A percentile compares a stretch with the other conserved stretches of the same genome.
These are phyloP conservation scores for Ennomos quercinarius DNA, from an alignment of 2,888 invertebrate species.

Conservation along the genomic window DNA sequence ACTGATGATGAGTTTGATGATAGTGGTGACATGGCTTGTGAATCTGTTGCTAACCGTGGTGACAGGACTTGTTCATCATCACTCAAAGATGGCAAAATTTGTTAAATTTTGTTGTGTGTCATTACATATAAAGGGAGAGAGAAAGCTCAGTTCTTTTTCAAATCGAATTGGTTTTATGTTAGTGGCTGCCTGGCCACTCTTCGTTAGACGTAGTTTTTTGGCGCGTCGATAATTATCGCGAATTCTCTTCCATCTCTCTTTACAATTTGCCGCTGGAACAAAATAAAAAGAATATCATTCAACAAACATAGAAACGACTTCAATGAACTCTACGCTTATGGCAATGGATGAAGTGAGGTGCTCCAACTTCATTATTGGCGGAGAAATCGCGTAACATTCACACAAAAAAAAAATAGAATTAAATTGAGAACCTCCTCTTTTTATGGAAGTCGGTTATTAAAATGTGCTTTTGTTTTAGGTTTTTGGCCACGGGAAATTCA, in stretches of 20 bases:
- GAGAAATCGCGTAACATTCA: constrained; percentile 18
- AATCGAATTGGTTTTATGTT: constrained; percentile 20
- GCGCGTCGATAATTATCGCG: constrained; percentile 28
- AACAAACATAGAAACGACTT: constrained; percentile 21
- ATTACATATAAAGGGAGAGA: constrained; percentile 18
- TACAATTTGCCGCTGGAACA: constrained; percentile 27
- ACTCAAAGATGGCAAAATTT: constrained; percentile 22
- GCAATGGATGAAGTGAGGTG: constrained; percentile 12
- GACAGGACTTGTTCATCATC: constrained; percentile 24
- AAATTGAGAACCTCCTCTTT: too few relatives aligned
- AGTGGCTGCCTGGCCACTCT: constrained; percentile 25
- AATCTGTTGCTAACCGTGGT: constrained; percentile 20
- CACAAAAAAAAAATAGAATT: constrained; percentile 11
- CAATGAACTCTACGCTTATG: constrained; percentile 21
- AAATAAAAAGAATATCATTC: constrained; percentile 26
- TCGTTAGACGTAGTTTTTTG: constrained; percentile 18
- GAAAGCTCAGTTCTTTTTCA: constrained; percentile 23
- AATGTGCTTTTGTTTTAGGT: constrained; percentile 34
- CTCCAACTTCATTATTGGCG: constrained; percentile 16
- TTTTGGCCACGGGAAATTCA: constrained; percentile 41
- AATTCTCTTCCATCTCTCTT: constrained; percentile 28
- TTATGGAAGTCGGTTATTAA: constrained; percentile 15
- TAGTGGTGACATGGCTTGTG: constrained; percentile 22
- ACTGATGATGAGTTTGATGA: constrained; percentile 21
- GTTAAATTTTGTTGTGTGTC: constrained; percentile 20